These are phyloP conservation scores for Masticophis lateralis DNA, from an alignment of 2,797 vertebrate genomes.

Conservation along the genomic window DNA sequence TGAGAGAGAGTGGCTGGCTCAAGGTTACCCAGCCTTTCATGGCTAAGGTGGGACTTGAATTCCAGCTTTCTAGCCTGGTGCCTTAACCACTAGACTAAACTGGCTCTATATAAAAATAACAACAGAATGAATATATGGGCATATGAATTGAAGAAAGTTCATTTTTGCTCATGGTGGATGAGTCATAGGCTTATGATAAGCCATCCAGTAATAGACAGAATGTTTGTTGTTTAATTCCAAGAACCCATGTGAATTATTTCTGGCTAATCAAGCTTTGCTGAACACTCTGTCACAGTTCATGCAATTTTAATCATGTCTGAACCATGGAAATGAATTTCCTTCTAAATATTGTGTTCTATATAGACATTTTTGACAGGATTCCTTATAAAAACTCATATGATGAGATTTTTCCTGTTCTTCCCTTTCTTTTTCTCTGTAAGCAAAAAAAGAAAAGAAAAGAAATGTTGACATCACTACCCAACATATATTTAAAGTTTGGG, in stretches of 20 bases:
- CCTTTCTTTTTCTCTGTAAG: neutral
- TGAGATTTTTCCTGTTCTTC: neutral
- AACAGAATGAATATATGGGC: neutral
- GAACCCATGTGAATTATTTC: neutral
- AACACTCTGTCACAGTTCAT: neutral
- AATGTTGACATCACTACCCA: neutral
- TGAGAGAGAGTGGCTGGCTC: neutral
- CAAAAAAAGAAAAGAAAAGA: neutral
- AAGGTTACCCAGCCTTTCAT: neutral
- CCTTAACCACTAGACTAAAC: neutral
- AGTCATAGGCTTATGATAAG: neutral
- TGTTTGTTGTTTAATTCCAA: neutral
- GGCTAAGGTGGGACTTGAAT: neutral
- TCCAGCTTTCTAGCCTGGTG: neutral
- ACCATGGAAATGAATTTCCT: neutral
- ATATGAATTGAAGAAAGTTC: neutral
- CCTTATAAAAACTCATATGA: neutral
- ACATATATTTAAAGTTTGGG: neutral
- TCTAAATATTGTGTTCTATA: neutral
- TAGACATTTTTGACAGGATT: neutral
- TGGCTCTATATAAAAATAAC: neutral
- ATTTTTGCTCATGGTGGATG: neutral
- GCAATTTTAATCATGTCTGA: neutral
- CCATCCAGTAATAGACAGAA: neutral
- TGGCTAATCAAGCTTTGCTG: neutral